Evolutionary conservation across 64 coral and sea anemone species (phyloP).

Genomic region (Stylophora pistillata): DNA sequence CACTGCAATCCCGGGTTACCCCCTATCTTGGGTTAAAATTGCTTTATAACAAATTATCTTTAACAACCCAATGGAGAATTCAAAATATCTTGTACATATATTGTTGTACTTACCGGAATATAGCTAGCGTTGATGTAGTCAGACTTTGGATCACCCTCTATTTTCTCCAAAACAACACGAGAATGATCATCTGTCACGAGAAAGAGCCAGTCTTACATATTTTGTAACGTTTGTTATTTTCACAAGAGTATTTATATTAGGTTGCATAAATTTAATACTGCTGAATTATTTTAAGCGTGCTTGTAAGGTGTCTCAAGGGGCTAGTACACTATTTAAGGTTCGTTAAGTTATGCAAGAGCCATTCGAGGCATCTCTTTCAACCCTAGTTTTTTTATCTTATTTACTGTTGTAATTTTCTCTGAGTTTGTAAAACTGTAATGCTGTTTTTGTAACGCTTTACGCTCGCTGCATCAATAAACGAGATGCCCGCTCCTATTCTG

Average conservation of each 20-base stretch:
- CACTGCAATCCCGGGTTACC: too few species aligned
- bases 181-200: slow-evolving; percentile 69
- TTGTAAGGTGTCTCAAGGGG: slow-evolving; percentile 31
- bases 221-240: too few species aligned
- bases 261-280: too few species aligned
- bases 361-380: slow-evolving; percentile 47
- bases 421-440: too few species aligned
- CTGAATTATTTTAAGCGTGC: background rate
- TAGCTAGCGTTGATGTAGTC: slow-evolving; percentile 80
- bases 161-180: slow-evolving; percentile 47
- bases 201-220: background rate
- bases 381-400: slow-evolving; percentile 37
- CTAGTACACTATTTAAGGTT: slow-evolving; percentile 38
- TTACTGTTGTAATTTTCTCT: too few species aligned
- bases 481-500: slow-evolving; percentile 3
- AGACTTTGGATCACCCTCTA: slow-evolving; percentile 16
- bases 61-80: too few species aligned
- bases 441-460: too few species aligned
- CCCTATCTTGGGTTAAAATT: too few species aligned
- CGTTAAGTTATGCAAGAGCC: slow-evolving; percentile 46
- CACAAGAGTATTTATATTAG: too few species aligned
- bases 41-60: too few species aligned
- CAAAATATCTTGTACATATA: too few species aligned
- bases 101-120: slow-evolving; percentile 49
- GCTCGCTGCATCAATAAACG: slow-evolving; percentile 5